Percentiles rank a stretch among this genome's conserved stretches.
phyloP scores from a whole-genome alignment of 1,140 invertebrate species.

The Aphelenchoides fujianensis region DNA sequence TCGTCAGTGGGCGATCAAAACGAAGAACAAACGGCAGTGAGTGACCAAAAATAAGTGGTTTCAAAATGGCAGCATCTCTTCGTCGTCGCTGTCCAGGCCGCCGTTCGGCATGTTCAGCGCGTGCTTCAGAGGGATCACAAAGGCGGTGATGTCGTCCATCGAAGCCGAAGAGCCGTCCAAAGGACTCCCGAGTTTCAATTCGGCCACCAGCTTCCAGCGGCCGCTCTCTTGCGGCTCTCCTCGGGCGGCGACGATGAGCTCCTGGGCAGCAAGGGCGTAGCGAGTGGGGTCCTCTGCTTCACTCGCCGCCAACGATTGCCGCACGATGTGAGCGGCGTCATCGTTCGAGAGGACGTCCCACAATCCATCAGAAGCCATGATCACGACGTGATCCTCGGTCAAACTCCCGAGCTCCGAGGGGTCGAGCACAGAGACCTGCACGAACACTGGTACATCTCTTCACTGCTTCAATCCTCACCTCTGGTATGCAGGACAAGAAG shows the following conservation, averaged over 20 bases:
- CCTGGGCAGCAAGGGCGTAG: slow-evolving; percentile 76
- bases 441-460: slow-evolving; percentile 11
- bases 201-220: slow-evolving; percentile 64
- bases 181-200: slow-evolving; percentile 43
- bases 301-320: slow-evolving; percentile 68
- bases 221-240: slow-evolving; percentile 64
- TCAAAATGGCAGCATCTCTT: slow-evolving; percentile 27
- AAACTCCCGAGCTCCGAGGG: slow-evolving; percentile 63
- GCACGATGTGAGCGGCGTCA: slow-evolving; percentile 70
- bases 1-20: too few species aligned
- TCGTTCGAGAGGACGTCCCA: slow-evolving; percentile 78
- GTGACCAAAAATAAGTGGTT: too few species aligned
- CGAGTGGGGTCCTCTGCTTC: slow-evolving; percentile 63
- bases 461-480: slow-evolving; percentile 67
- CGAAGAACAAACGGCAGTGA: too few species aligned
- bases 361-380: slow-evolving; percentile 80
- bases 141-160: slow-evolving; percentile 79
- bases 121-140: slow-evolving; percentile 73
- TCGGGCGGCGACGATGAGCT: slow-evolving; percentile 75
- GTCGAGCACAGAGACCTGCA: slow-evolving; percentile 67
- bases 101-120: slow-evolving; percentile 48
- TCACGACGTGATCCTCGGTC: slow-evolving; percentile 72
- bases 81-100: slow-evolving; percentile 52
- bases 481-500: slow-evolving; percentile 75
- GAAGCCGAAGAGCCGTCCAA: slow-evolving; percentile 69